Evolutionary conservation across 2,797 vertebrate species (phyloP).

Genomic region (Macropodus opercularis): DNA sequence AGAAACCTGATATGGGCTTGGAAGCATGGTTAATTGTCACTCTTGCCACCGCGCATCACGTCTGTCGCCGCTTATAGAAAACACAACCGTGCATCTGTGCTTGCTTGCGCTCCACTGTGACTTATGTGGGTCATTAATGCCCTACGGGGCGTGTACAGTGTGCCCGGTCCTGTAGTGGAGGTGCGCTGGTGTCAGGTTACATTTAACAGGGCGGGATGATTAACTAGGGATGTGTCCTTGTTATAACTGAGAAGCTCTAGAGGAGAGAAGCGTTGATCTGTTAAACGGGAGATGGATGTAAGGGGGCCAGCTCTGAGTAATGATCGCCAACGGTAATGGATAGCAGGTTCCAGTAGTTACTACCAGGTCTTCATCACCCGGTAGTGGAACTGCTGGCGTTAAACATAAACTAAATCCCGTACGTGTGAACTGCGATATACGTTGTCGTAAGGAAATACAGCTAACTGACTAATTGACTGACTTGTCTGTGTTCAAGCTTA

Average conservation of each 20-base stretch:
- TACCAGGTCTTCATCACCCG: constrained; percentile 16
- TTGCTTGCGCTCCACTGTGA: constrained; percentile 50
- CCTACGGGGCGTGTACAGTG: constrained; percentile 62
- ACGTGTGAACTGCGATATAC: neutral
- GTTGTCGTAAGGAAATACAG: neutral
- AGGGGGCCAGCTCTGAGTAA: constrained; percentile 30
- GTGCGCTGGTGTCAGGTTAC: constrained; percentile 70
- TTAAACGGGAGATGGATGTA: constrained; percentile 43
- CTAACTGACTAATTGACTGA: neutral
- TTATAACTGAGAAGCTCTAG: constrained; percentile 43
- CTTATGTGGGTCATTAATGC: constrained; percentile 75
- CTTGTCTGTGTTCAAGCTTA: neutral
- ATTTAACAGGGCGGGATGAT: constrained; percentile 57
- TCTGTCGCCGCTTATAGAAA: constrained; percentile 58
- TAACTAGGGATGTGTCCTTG: constrained; percentile 56
- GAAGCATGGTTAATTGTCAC: constrained; percentile 27
- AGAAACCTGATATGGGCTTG: constrained; percentile 3
- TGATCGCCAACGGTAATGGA: constrained; percentile 45
- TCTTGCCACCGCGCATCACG: constrained; percentile 41
- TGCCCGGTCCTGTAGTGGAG: constrained; percentile 65
- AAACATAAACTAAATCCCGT: neutral
- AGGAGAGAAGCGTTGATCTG: constrained; percentile 41
- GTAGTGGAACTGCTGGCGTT: neutral
- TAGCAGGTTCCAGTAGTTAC: constrained; percentile 28
- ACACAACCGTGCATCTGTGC: constrained; percentile 31